Evolutionary conservation across 2,797 vertebrate species (phyloP).

Genomic region (Cuniculus paca): DNA sequence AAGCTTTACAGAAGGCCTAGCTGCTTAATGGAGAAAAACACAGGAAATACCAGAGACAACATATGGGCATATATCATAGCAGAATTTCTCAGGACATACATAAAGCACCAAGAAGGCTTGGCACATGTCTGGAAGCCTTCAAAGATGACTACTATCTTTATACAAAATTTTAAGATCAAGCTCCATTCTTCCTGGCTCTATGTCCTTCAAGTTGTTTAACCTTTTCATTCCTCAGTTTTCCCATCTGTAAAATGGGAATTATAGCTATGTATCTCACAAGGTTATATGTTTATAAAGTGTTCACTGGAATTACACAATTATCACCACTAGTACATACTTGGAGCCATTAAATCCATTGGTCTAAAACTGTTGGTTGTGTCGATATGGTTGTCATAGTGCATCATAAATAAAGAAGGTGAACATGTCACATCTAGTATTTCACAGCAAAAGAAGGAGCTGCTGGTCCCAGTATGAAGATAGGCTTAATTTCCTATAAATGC

Average conservation of each 20-base stretch:
- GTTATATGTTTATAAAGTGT: not conserved
- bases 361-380: not conserved
- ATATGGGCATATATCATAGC: not conserved
- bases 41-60: slow-evolving; percentile 1
- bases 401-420: not conserved
- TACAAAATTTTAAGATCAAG: not conserved
- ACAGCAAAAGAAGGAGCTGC: not conserved
- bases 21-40: not conserved
- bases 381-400: not conserved
- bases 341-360: not conserved
- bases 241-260: not conserved
- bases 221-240: not conserved
- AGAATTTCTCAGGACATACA: not conserved
- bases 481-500: not conserved
- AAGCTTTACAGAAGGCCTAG: not conserved
- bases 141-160: not conserved
- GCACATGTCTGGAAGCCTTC: too few relatives aligned
- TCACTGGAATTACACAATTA: not conserved
- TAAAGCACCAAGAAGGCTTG: not conserved
- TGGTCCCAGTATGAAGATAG: not conserved
- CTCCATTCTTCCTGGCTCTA: not conserved
- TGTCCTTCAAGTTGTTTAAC: not conserved
- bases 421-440: not conserved
- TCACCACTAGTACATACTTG: not conserved
- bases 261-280: not conserved